phyloP scores from a whole-genome alignment of 2,888 invertebrate genomes.

The Lymantria dispar region DNA sequence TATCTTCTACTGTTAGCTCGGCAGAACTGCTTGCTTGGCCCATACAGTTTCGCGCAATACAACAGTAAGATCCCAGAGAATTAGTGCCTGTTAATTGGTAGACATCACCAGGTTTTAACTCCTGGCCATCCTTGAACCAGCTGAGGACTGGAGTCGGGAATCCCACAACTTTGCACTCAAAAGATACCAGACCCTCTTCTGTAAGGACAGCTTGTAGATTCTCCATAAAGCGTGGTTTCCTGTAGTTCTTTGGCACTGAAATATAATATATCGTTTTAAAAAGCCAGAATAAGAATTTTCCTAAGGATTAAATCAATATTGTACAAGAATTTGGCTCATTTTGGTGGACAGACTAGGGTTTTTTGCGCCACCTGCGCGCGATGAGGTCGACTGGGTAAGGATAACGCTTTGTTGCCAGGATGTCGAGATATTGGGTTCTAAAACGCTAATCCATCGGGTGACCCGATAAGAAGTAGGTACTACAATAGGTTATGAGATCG shows the following conservation, averaged over 20 bases:
- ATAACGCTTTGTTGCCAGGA: too few relatives aligned
- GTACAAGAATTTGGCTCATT: too few relatives aligned
- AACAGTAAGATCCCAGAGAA: slow-evolving; percentile 93
- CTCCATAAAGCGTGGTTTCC: slow-evolving; percentile 95
- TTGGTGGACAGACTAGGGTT: too few relatives aligned
- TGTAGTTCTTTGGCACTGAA: slow-evolving; percentile 94
- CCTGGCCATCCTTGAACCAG: slow-evolving; percentile 97
- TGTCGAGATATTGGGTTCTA: too few relatives aligned
- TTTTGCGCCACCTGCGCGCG: too few relatives aligned
- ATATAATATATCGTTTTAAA: slow-evolving; percentile 19
- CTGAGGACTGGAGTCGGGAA: slow-evolving; percentile 93
- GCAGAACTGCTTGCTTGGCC: slow-evolving; percentile 93
- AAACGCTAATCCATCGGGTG: too few relatives aligned
- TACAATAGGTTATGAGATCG: too few relatives aligned
- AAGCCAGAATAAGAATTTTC: background rate
- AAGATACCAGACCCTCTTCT: slow-evolving; percentile 95
- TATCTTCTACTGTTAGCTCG: slow-evolving; percentile 94
- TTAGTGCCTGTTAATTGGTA: slow-evolving; percentile 95
- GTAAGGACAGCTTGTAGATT: slow-evolving; percentile 93
- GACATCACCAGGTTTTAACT: slow-evolving; percentile 95
- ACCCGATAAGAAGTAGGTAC: too few relatives aligned
- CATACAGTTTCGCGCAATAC: slow-evolving; percentile 95
- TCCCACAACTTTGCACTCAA: slow-evolving; percentile 96
- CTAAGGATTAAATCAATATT: background rate
- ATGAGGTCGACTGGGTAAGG: too few relatives aligned